These are phyloP conservation scores for Corbicula japonica DNA, from an alignment of 2,888 invertebrate species.

Conservation along the genomic window DNA sequence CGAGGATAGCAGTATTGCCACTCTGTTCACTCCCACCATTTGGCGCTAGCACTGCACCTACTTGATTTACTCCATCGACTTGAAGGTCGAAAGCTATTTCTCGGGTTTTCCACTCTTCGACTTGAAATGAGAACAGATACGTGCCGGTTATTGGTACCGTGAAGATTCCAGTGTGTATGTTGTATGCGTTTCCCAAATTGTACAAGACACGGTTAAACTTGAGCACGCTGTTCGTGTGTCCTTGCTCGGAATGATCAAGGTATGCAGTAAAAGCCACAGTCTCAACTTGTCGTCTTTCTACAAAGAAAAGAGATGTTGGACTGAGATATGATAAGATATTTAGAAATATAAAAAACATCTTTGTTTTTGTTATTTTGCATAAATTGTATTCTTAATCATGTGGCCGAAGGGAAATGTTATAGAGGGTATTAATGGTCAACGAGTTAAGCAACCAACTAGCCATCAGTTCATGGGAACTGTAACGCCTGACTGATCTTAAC, in stretches of 20 bases:
- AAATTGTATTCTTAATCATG: no score
- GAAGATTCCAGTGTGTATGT: slow-evolving; percentile 13
- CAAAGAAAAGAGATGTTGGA: no score
- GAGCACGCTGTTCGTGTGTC: neutral
- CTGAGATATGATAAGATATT: no score
- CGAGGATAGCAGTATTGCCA: slow-evolving; percentile 12
- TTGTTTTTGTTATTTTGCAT: no score
- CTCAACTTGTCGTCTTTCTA: neutral
- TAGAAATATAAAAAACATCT: no score
- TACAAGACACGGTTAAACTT: slow-evolving; percentile 21
- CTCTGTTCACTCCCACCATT: slow-evolving; percentile 2
- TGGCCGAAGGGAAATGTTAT: no score
- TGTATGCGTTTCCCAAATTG: slow-evolving; percentile 27
- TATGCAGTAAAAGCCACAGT: slow-evolving; percentile 11
- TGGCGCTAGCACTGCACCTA: slow-evolving; percentile 3
- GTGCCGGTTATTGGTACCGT: slow-evolving; percentile 18
- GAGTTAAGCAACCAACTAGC: no score
- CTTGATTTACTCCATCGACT: slow-evolving; percentile 30
- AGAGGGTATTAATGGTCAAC: no score
- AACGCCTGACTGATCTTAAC: no score
- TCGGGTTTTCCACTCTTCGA: neutral
- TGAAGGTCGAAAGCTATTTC: neutral
- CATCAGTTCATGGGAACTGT: no score
- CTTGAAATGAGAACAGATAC: slow-evolving; percentile 2
- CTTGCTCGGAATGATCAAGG: slow-evolving; percentile 1